phyloP scores from a whole-genome alignment of 2,797 vertebrate genomes.

The Meriones psammophilus region DNA sequence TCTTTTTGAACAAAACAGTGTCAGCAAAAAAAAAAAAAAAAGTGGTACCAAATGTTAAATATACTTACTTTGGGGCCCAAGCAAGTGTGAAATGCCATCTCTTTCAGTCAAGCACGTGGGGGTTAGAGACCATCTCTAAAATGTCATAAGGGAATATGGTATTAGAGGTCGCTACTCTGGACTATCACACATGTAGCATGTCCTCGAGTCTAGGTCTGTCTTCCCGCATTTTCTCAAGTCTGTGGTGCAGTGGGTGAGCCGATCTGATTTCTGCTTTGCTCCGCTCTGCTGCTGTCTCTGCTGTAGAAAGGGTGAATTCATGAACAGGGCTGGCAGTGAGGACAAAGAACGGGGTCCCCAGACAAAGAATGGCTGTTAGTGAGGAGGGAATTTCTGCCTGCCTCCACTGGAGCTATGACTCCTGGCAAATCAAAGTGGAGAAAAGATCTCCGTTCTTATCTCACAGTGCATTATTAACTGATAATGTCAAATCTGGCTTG shows the following conservation, averaged over 20 bases:
- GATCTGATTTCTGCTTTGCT: background rate
- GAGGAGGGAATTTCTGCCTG: background rate
- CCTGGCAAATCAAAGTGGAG: conserved; percentile 32
- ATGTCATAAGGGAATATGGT: background rate
- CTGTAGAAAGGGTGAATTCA: background rate
- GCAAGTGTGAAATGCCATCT: background rate
- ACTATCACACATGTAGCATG: background rate
- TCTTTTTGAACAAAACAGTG: background rate
- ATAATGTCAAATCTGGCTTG: conserved; percentile 49
- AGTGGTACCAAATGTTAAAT: background rate
- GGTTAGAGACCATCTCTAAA: background rate
- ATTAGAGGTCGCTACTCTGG: background rate
- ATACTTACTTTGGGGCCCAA: background rate
- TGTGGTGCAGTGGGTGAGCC: background rate
- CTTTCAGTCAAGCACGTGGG: background rate
- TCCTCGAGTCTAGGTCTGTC: background rate
- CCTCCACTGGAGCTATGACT: background rate
- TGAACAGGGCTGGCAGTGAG: background rate
- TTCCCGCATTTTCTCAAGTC: background rate
- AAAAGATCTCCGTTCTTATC: conserved; percentile 49
- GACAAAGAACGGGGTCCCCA: background rate
- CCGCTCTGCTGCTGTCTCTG: background rate
- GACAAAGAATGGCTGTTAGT: background rate
- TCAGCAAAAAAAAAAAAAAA: background rate
- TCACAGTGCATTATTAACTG: conserved; percentile 55